phyloP scores from a whole-genome alignment of 2,113 vertebrate species.

The Cariama cristata region DNA sequence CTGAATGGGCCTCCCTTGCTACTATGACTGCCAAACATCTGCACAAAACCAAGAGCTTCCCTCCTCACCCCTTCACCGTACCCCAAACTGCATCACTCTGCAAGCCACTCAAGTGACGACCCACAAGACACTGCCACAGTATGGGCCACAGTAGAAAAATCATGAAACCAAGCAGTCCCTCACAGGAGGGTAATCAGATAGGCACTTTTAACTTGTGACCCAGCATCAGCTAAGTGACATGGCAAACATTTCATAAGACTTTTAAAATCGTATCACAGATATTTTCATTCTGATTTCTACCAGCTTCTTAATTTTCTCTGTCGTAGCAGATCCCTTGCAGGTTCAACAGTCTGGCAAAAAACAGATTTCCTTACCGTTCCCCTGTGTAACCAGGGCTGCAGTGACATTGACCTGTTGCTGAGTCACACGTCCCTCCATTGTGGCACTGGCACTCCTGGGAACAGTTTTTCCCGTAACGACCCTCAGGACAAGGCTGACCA shows the following conservation, averaged over 20 bases:
- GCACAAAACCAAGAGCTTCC: background rate
- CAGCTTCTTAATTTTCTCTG: background rate
- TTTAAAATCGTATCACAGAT: fast-evolving
- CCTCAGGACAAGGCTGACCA: constrained; percentile 94
- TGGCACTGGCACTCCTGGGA: constrained; percentile 97
- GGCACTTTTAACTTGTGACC: background rate
- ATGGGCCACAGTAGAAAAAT: background rate
- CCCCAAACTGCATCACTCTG: background rate
- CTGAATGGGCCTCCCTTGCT: background rate
- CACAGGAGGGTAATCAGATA: background rate
- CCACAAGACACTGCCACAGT: background rate
- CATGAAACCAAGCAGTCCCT: background rate
- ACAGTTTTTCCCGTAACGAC: constrained; percentile 91
- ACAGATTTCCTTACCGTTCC: constrained; percentile 82
- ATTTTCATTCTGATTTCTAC: background rate
- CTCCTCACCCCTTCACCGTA: background rate
- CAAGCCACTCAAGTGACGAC: background rate
- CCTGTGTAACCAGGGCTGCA: constrained; percentile 92
- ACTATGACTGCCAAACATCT: background rate
- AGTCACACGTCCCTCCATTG: constrained; percentile 88
- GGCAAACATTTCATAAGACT: background rate
- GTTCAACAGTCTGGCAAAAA: background rate
- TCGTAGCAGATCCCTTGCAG: background rate
- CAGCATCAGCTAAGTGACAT: background rate
- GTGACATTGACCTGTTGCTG: constrained; percentile 84